Evolutionary conservation across 2,888 invertebrate genomes (phyloP).

Genomic region (Lamellibrachia columna): DNA sequence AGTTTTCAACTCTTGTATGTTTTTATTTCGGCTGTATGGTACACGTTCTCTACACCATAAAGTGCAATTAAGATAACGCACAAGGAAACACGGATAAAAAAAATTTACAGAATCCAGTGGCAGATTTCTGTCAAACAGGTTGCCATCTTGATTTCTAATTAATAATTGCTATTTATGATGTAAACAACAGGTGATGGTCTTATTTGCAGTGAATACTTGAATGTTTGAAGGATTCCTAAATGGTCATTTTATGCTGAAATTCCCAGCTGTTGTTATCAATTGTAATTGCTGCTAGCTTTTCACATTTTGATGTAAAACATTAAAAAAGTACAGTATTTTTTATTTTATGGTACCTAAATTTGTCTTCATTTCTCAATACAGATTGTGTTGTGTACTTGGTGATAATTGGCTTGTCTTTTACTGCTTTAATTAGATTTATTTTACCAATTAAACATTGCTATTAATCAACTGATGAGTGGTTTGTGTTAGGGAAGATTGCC

Average conservation of each 20-base stretch:
- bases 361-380: neutral
- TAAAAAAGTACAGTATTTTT: neutral
- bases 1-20: neutral
- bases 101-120: neutral
- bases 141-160: neutral
- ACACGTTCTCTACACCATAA: neutral
- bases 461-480: neutral
- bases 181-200: conserved; percentile 2
- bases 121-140: conserved; percentile 11
- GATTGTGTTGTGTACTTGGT: neutral
- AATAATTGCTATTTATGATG: neutral
- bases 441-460: neutral
- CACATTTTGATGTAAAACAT: neutral
- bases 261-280: neutral
- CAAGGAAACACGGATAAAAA: neutral
- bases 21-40: neutral
- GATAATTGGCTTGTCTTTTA: neutral
- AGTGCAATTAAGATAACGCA: conserved; percentile 5
- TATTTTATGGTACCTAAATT: neutral
- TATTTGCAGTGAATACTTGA: neutral
- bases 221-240: neutral
- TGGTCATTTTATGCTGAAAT: neutral
- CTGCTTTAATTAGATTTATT: neutral
- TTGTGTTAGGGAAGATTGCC: neutral
- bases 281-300: neutral